Evolutionary conservation across 2,113 vertebrate genomes (phyloP).

Genomic region (Dipodomys spectabilis): DNA sequence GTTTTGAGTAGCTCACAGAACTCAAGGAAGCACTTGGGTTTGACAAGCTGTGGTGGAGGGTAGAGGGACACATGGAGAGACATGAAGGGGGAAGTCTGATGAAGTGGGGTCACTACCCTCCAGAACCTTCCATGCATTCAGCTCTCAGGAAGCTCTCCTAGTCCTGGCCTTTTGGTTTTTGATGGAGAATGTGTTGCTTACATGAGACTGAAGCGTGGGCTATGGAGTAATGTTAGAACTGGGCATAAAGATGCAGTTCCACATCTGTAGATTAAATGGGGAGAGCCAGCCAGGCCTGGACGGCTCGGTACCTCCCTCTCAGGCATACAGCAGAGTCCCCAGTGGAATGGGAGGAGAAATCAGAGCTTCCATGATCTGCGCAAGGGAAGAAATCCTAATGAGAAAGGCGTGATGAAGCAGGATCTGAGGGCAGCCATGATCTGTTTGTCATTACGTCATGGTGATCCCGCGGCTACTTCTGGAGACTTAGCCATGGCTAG

Average conservation of each 20-base stretch:
- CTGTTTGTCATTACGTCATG: background rate
- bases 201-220: background rate
- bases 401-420: background rate
- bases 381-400: background rate
- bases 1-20: background rate
- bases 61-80: background rate
- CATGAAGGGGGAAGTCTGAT: no score
- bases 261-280: no score
- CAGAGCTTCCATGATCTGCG: background rate
- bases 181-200: no score
- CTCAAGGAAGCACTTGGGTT: background rate
- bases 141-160: background rate
- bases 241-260: no score
- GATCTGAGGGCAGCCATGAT: no score
- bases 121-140: background rate
- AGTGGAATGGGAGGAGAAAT: background rate
- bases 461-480: background rate
- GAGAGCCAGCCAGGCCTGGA: background rate
- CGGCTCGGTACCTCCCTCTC: background rate
- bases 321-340: background rate
- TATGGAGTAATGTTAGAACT: background rate
- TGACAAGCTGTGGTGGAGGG: background rate
- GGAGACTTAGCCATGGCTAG: background rate
- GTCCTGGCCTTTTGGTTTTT: background rate
- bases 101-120: background rate